These are phyloP conservation scores for Cylloceria caligata DNA, from an alignment of 2,888 invertebrate species.

Conservation along the genomic window DNA sequence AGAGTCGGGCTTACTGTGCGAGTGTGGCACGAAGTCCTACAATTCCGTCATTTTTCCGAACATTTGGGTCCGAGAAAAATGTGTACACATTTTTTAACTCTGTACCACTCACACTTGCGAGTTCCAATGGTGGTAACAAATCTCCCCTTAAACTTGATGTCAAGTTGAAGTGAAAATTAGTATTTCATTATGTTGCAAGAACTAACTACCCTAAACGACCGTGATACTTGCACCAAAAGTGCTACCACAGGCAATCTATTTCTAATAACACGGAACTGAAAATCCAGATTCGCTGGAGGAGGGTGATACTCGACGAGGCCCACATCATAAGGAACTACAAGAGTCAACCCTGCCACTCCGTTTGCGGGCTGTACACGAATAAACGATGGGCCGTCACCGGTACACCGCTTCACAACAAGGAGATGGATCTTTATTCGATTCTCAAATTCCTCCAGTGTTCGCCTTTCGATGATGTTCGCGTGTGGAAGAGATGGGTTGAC, in stretches of 20 bases:
- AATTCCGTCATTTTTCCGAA: no score
- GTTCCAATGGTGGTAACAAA: no score
- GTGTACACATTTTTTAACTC: no score
- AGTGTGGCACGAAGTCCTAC: no score
- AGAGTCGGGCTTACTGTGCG: no score
- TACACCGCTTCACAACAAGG: slow-evolving; percentile 98
- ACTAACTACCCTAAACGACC: not conserved
- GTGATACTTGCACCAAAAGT: not conserved
- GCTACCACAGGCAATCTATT: not conserved
- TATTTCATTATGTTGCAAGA: no score
- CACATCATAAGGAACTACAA: slow-evolving; percentile 96
- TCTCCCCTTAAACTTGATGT: no score
- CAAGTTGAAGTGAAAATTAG: no score
- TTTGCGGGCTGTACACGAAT: slow-evolving; percentile 87
- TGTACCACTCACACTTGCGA: no score
- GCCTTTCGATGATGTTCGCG: slow-evolving; percentile 95
- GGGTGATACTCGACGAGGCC: slow-evolving; percentile 97
- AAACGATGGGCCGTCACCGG: slow-evolving; percentile 95
- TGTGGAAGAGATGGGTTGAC: slow-evolving; percentile 97
- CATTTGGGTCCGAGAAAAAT: no score
- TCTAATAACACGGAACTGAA: not conserved
- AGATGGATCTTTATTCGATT: slow-evolving; percentile 92
- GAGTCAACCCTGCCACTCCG: slow-evolving; percentile 90
- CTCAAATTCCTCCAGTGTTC: slow-evolving; percentile 94
- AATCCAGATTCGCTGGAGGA: slow-evolving; percentile 90